Evolutionary conservation across 2,888 invertebrate species (phyloP).

Genomic region (Rhamphomyia laevipes): DNA sequence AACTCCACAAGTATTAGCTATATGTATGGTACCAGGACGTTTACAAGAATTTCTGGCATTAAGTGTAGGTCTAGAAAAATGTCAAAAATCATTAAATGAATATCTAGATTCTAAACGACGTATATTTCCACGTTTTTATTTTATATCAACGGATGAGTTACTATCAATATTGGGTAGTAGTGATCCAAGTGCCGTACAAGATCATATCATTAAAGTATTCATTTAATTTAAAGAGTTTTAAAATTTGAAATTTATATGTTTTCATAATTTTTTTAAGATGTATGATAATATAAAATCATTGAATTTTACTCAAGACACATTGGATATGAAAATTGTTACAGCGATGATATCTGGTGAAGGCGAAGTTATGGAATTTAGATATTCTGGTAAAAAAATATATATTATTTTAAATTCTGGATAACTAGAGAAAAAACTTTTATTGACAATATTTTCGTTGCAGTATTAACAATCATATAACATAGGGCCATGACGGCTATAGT

Average conservation of each 20-base stretch:
- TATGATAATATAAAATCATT: constrained; percentile 80
- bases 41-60: constrained; percentile 63
- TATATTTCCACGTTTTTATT: constrained; percentile 84
- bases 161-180: constrained; percentile 80
- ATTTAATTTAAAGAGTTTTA: not conserved
- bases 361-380: constrained; percentile 75
- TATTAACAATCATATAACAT: too few species aligned
- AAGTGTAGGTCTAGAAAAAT: constrained; percentile 66
- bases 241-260: not conserved
- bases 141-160: constrained; percentile 87
- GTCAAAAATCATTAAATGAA: constrained; percentile 84
- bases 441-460: too few species aligned
- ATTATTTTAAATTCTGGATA: constrained; percentile 2
- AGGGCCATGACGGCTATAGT: too few species aligned
- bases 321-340: constrained; percentile 54
- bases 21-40: constrained; percentile 63
- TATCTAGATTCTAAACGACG: constrained; percentile 80
- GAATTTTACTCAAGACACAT: constrained; percentile 52
- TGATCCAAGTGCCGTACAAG: constrained; percentile 73
- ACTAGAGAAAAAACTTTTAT: too few species aligned
- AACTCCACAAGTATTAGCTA: constrained; percentile 64
- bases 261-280: constrained; percentile 49
- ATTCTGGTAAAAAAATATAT: constrained; percentile 31
- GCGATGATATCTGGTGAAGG: constrained; percentile 83
- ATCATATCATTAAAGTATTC: constrained; percentile 84